These are phyloP conservation scores for Drosophila prosaltans DNA, from an alignment of 1,140 invertebrate species.

Conservation along the genomic window DNA sequence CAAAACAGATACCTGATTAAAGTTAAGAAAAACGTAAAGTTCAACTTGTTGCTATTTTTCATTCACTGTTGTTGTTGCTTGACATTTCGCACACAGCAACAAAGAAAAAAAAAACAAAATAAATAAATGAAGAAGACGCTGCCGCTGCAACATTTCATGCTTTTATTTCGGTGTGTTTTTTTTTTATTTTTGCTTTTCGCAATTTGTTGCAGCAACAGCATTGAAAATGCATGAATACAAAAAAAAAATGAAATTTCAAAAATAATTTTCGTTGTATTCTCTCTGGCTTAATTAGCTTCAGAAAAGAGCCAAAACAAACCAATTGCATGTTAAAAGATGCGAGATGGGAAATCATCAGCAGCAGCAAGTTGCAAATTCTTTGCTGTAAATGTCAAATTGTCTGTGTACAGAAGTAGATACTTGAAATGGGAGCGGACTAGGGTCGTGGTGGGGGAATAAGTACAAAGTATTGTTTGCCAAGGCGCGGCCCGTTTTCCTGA, in stretches of 20 bases:
- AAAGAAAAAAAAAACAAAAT: constrained; percentile 25
- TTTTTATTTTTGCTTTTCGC: constrained; percentile 42
- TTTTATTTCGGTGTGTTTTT: constrained; percentile 51
- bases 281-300: constrained; percentile 51
- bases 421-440: background rate
- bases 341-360: constrained; percentile 28
- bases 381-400: constrained; percentile 61
- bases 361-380: constrained; percentile 58
- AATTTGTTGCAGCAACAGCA: constrained; percentile 58
- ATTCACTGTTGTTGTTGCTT: constrained; percentile 61
- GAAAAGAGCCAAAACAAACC: constrained; percentile 13
- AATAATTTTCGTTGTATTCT: constrained; percentile 41
- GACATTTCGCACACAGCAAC: constrained; percentile 66
- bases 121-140: constrained; percentile 43
- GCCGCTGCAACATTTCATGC: constrained; percentile 51
- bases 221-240: constrained; percentile 33
- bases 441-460: background rate
- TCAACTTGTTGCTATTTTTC: constrained; percentile 65
- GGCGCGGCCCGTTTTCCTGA: too few species aligned
- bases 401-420: background rate
- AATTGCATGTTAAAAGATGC: constrained; percentile 16
- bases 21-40: constrained; percentile 70
- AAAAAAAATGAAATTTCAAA: constrained; percentile 31
- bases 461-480: too few species aligned
- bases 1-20: constrained; percentile 64